Percentiles rank a stretch among this genome's conserved stretches.
These are phyloP conservation scores for Drosophila borborema DNA, from an alignment of 2,888 invertebrate species.

Conservation along the genomic window DNA sequence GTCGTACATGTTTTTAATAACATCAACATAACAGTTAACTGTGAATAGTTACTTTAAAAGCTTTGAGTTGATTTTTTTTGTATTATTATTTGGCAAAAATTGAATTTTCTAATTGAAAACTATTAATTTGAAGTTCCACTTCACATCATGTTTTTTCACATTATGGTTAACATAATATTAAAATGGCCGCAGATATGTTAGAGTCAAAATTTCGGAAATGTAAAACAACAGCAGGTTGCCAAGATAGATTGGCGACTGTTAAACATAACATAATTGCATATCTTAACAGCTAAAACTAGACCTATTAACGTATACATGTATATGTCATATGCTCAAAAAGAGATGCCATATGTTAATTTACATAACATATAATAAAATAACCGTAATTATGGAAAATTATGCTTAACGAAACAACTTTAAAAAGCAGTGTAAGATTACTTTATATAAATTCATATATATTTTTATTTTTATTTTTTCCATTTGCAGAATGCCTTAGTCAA, in stretches of 20 bases:
- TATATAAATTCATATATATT: not conserved
- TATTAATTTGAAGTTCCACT: not conserved
- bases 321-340: not conserved
- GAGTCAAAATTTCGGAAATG: not conserved
- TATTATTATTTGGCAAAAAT: not conserved
- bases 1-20: not conserved
- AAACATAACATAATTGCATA: not conserved
- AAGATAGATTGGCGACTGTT: not conserved
- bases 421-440: not conserved
- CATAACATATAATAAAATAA: not conserved
- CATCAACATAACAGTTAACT: constrained; percentile 1
- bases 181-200: not conserved
- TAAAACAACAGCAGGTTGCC: not conserved
- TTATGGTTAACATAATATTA: too few relatives aligned
- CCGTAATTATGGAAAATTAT: not conserved
- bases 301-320: too few relatives aligned
- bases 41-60: not conserved
- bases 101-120: not conserved
- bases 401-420: not conserved
- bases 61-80: not conserved
- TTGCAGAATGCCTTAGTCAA: constrained; percentile 82
- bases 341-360: not conserved
- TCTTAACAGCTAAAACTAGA: not conserved
- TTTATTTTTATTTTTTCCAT: constrained; percentile 1
- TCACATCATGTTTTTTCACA: not conserved